phyloP scores from a whole-genome alignment of 2,888 invertebrate genomes.

The Abscondita cerata region DNA sequence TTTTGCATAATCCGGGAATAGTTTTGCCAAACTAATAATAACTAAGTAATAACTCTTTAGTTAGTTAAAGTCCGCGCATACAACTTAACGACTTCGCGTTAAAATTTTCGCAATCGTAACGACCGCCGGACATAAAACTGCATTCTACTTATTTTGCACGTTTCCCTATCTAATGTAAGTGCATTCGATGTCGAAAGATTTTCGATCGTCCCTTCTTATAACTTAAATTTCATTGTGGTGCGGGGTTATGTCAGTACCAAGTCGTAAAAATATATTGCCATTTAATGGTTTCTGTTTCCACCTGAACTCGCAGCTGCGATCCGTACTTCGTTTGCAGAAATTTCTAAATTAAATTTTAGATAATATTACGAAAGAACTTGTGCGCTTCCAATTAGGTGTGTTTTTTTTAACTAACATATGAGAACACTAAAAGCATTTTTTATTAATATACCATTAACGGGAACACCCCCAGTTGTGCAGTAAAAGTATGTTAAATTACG shows the following conservation, averaged over 20 bases:
- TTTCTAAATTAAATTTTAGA: constrained; percentile 13
- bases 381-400: background rate
- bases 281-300: constrained; percentile 54
- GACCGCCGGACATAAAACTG: constrained; percentile 49
- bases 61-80: constrained; percentile 45
- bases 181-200: constrained; percentile 17
- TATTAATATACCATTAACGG: no score
- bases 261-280: constrained; percentile 53
- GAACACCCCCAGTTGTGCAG: no score
- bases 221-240: constrained; percentile 39
- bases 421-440: no score
- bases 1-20: background rate
- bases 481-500: background rate
- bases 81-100: constrained; percentile 52
- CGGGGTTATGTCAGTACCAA: constrained; percentile 38
- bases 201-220: constrained; percentile 14
- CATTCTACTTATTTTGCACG: constrained; percentile 46
- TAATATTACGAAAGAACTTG: background rate
- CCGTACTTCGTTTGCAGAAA: constrained; percentile 27
- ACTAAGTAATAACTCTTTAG: constrained; percentile 53
- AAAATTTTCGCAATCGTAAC: constrained; percentile 51
- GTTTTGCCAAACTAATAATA: constrained; percentile 42
- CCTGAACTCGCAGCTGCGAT: constrained; percentile 46
- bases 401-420: no score
- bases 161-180: constrained; percentile 39